Base-by-base conservation (phyloP, 2,797 vertebrate genomes). In the Adrianichthys oophorus region DNA sequence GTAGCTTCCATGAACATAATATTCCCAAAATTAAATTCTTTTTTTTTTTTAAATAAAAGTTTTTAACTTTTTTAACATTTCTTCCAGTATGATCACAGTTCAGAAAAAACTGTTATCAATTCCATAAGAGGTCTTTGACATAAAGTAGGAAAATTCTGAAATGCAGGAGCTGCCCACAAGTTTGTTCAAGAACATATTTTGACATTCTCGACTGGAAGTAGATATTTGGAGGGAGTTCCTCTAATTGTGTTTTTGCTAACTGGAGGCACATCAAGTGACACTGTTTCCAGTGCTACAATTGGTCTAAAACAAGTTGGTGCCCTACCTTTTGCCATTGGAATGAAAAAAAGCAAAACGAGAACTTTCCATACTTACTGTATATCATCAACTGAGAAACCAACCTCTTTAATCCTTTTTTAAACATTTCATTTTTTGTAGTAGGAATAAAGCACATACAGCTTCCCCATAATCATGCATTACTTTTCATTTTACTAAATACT, bases 171-270 rank as follows among this genome's bases (percentile, higher is more conserved):
- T 55, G 92, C 91, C 17, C 78, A 92, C 18, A 65, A 83, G 48
- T 91, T 87, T 79, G 80, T 92, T 45, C 76, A 15, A 65, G 78
- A 89, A 56, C 68, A 75, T 52, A 52, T 92, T 84, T 90, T 92
- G 45, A 80, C 66, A 7, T 17, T 78, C 63, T 85, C 82, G 56
- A 84, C 83, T 62, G 90, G 91, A 41, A 92, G 90, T 73, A 86
- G 92, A 80, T 62, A 1, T 16, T 55, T 72, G 16, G 83, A 91
- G 8, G 86, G 86, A 49, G 86, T 90, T 68, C 88, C 89, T 63
- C 91, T 91, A 74, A 84, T 92, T 80, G 74, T 91, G 37, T 73
- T 93, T 85, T 72, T 92, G 62, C 53, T 92, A 63, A 92, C 79
- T 55, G 85, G 86, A 59, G 88, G 90, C 26, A 71, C 85, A 74